Evolutionary conservation across 2,888 invertebrate species (phyloP).

Genomic region (Erpobdella octoculata): DNA sequence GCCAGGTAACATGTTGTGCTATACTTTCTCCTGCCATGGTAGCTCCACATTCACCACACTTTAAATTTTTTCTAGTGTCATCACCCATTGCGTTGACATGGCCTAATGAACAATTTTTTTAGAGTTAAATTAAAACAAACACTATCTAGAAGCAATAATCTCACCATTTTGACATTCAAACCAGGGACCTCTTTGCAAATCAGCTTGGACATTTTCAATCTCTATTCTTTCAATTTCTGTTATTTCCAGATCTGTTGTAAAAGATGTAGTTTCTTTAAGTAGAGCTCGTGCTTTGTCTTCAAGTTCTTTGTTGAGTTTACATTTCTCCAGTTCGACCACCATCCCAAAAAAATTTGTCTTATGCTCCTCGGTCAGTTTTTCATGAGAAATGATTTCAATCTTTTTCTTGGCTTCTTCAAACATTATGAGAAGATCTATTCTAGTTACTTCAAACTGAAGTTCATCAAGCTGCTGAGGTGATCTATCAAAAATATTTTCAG

Average conservation of each 20-base stretch:
- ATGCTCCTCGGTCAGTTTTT: background rate
- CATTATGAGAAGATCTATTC: constrained; percentile 21
- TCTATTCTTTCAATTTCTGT: constrained; percentile 55
- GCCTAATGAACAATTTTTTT: constrained; percentile 42
- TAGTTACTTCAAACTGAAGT: constrained; percentile 5
- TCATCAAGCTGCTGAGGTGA: constrained; percentile 35
- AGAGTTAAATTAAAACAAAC: background rate
- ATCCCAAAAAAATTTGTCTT: background rate
- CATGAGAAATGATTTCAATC: background rate
- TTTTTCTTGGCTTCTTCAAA: background rate
- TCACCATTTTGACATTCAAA: constrained; percentile 63
- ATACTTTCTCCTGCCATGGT: constrained; percentile 59
- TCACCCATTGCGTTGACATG: constrained; percentile 63
- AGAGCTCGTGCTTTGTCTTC: constrained; percentile 2
- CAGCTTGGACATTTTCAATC: constrained; percentile 59
- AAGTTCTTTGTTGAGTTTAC: background rate
- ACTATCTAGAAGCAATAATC: background rate
- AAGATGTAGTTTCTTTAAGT: background rate
- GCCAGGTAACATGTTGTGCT: too few relatives aligned
- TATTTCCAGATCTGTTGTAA: constrained; percentile 41
- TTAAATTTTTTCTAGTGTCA: constrained; percentile 62
- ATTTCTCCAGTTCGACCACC: background rate
- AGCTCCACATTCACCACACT: constrained; percentile 59
- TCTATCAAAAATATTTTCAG: background rate
- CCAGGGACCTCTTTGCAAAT: constrained; percentile 61